A percentile compares a stretch with the other conserved stretches of the same genome.
Conservation (phyloP, 1,140 invertebrate genomes). For the Oedothorax gibbosus region DNA sequence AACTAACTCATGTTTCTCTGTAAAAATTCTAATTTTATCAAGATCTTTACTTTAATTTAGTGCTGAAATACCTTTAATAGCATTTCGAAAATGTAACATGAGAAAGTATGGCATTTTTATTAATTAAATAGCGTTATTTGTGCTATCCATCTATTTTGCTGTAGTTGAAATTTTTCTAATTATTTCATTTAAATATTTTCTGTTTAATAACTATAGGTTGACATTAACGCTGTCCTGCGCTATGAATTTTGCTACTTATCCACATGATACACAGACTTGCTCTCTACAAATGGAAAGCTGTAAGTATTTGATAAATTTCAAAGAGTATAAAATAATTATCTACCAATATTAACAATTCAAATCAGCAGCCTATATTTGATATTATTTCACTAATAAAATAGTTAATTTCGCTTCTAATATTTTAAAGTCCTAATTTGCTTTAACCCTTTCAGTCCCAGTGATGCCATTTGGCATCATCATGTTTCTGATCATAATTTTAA, state of each 20-base stretch:
- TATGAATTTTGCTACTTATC: constrained; percentile 93
- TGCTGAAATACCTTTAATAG: background rate
- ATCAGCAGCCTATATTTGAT: too few species aligned
- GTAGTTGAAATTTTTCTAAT: background rate
- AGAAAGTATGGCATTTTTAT: background rate
- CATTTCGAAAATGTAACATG: background rate
- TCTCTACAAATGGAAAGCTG: constrained; percentile 68
- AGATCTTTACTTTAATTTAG: too few species aligned
- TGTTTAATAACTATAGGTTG: constrained; percentile 72
- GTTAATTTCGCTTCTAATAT: too few species aligned
- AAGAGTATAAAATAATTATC: too few species aligned
- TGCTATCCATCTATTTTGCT: background rate
- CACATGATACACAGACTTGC: constrained; percentile 72
- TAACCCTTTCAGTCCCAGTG: too few species aligned
- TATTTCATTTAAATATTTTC: background rate
- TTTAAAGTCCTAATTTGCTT: too few species aligned
- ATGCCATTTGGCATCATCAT: too few species aligned
- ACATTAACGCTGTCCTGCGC: constrained; percentile 89
- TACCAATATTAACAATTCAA: too few species aligned
- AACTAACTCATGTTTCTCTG: too few species aligned
- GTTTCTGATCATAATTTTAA: too few species aligned
- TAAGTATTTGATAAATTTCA: constrained; percentile 61
- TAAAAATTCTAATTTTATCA: too few species aligned
- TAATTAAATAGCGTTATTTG: background rate
- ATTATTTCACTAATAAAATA: too few species aligned